Percentiles rank a stretch among this genome's conserved stretches.
These are phyloP conservation scores for Neopelma chrysocephalum DNA, from an alignment of 2,797 vertebrate genomes.

Conservation along the genomic window DNA sequence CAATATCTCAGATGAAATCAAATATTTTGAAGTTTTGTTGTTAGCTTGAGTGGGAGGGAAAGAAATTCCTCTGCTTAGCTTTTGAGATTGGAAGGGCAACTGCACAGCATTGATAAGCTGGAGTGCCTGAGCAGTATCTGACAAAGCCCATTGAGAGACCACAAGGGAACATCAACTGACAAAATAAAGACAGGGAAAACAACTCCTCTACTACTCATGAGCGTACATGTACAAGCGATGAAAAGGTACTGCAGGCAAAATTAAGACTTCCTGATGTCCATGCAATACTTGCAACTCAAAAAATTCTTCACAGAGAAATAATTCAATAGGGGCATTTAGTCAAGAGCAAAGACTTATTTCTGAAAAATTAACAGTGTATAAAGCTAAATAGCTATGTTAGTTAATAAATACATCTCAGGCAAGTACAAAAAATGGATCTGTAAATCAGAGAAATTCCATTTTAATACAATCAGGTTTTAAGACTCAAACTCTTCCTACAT, in stretches of 20 bases:
- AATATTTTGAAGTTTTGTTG: background rate
- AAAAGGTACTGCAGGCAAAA: background rate
- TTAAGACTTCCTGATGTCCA: background rate
- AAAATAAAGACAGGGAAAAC: background rate
- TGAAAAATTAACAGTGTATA: background rate
- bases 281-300: background rate
- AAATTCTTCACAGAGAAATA: background rate
- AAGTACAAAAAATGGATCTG: background rate
- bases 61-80: background rate
- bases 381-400: background rate
- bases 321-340: background rate
- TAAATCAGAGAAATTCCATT: background rate
- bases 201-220: background rate
- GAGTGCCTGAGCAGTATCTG: background rate
- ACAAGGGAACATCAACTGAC: background rate
- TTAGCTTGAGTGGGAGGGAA: background rate
- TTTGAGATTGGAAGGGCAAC: background rate
- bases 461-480: background rate
- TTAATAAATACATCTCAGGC: background rate
- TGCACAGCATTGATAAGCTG: background rate
- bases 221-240: background rate
- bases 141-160: background rate
- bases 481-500: background rate
- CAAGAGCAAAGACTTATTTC: background rate
- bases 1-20: background rate